phyloP scores from a whole-genome alignment of 2,888 invertebrate species.

The Cacoxenus indagator region DNA sequence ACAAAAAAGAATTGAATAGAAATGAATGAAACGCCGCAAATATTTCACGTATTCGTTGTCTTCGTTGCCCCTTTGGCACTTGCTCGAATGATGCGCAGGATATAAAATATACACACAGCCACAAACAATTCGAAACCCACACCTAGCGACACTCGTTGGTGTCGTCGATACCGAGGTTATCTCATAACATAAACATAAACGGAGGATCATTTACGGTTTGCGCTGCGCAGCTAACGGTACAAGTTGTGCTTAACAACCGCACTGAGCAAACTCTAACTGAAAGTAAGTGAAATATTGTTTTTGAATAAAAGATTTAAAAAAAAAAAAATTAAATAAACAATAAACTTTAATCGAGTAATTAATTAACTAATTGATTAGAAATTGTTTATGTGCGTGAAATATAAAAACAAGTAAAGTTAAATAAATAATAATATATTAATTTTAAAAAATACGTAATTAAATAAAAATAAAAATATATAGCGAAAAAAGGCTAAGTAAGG shows the following conservation, averaged over 20 bases:
- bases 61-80: conserved; percentile 25
- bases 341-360: conserved; percentile 5
- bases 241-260: conserved; percentile 37
- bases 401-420: no score
- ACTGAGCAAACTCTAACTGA: conserved; percentile 22
- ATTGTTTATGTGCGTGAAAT: no score
- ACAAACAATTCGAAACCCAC: conserved; percentile 41
- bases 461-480: no score
- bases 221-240: conserved; percentile 59
- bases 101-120: conserved; percentile 21
- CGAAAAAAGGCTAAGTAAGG: no score
- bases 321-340: no score
- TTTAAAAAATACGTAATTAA: no score
- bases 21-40: conserved; percentile 52
- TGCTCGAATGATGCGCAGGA: not conserved
- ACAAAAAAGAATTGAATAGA: conserved; percentile 29
- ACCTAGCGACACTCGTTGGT: conserved; percentile 43
- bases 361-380: conserved; percentile 6
- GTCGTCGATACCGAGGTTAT: conserved; percentile 61
- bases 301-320: not conserved
- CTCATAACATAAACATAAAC: conserved; percentile 49
- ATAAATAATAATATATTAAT: no score
- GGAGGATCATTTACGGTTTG: conserved; percentile 68
- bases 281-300: conserved; percentile 31
- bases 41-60: conserved; percentile 64